Evolutionary conservation across 2,797 vertebrate species (phyloP), one percentile per base, ranked within the genome.

Genomic region (Cynodonichthys magdalenae): DNA sequence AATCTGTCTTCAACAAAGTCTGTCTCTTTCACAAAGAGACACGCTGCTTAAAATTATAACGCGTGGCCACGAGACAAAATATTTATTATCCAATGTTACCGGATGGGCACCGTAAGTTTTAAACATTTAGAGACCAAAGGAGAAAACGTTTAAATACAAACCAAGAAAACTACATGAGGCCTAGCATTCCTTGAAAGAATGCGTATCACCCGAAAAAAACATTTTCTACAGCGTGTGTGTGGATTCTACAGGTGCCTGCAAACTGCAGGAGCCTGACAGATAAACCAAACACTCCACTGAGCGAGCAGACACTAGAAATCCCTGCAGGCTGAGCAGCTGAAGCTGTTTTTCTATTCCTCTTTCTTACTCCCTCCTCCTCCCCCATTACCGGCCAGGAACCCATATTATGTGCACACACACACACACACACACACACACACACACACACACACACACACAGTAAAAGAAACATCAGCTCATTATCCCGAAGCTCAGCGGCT

Each of bases 201-300:
- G n/a, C n/a, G n/a, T n/a, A n/a, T n/a, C n/a, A n/a, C n/a, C n/a
- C n/a, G n/a, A n/a, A n/a, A n/a, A n/a, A n/a, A n/a, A n/a, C n/a
- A n/a, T n/a, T 48, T 31, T 4, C 29, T 31, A 31, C 29, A 28
- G 65, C 50, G 17, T 47, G 2, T 24, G 53, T 45, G 53, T 54
- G 67, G 58, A 59, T 55, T 67, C 74, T 63, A 73, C 77, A 74
- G 69, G 73, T 73, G 63, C 7, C 27, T 61, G 73, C 60, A 72
- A 45, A 66, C 64, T 59, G 74, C 80, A 69, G 62, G 24, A 75
- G 69, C 69, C 67, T 73, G 63, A 54, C 75, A 86, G 59, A 76
- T 66, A 58, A 6, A 68, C 49, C 39, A 48, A 62, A 79, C 63
- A 62, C 31, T 47, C 55, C 71, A 77, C 54, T 42, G 52, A 73